Evolutionary conservation across 1,140 invertebrate species (phyloP).

Genomic region (Polypedilum vanderplanki): DNA sequence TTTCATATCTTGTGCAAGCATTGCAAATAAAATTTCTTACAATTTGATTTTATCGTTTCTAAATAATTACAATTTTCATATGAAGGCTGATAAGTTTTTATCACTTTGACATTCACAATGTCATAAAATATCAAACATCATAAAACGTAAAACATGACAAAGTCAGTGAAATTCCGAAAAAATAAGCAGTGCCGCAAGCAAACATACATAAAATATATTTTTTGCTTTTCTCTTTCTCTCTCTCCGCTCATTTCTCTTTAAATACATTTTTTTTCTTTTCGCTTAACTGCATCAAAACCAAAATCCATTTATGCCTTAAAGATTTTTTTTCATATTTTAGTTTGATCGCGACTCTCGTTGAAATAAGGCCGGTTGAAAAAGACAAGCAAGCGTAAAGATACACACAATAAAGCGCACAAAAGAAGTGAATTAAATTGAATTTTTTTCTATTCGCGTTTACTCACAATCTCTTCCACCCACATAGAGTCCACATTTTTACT

Average conservation of each 20-base stretch:
- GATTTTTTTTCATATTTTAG: background rate
- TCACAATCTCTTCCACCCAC: background rate
- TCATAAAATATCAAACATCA: too few relatives aligned
- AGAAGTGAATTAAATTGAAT: background rate
- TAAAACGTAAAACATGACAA: too few relatives aligned
- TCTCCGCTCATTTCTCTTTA: background rate
- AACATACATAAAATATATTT: background rate
- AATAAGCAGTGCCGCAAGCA: too few relatives aligned
- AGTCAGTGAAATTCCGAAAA: too few relatives aligned
- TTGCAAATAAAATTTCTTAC: too few relatives aligned
- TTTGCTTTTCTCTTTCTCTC: background rate
- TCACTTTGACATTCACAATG: too few relatives aligned
- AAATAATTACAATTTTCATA: too few relatives aligned
- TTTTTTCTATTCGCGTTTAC: background rate
- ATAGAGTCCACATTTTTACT: background rate
- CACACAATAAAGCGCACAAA: background rate
- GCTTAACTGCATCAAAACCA: background rate
- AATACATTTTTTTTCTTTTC: background rate
- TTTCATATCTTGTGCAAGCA: too few relatives aligned
- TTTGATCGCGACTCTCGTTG: background rate
- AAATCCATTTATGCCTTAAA: slow-evolving; percentile 18
- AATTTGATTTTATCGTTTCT: too few relatives aligned
- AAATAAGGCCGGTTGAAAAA: background rate
- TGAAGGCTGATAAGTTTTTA: too few relatives aligned
- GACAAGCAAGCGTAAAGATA: background rate